These are phyloP conservation scores for Hirundo rustica DNA, from an alignment of 2,797 vertebrate genomes.

Conservation along the genomic window DNA sequence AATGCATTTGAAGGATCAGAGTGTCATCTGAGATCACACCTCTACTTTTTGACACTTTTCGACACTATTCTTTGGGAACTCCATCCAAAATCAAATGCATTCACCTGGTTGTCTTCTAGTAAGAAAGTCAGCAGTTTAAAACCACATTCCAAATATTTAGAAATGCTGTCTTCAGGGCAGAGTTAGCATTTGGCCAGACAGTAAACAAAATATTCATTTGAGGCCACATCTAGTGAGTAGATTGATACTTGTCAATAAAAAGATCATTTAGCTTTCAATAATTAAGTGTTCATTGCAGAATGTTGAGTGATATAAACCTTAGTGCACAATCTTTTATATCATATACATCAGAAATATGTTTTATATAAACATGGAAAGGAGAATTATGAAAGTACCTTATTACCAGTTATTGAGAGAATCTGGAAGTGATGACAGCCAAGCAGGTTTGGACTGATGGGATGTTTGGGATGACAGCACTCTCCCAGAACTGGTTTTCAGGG, in stretches of 20 bases:
- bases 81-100: not conserved
- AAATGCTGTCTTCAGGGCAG: not conserved
- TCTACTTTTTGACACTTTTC: not conserved
- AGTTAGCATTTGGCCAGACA: not conserved
- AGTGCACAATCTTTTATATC: not conserved
- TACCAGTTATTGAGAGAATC: conserved; percentile 38
- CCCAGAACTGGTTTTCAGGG: not conserved
- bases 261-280: not conserved
- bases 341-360: not conserved
- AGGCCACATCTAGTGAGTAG: not conserved
- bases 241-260: not conserved
- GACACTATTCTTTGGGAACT: not conserved
- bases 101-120: not conserved
- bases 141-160: not conserved
- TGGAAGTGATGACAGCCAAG: conserved; percentile 11
- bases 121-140: not conserved
- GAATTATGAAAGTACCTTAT: conserved; percentile 11
- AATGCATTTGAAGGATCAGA: not conserved
- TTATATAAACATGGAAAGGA: not conserved
- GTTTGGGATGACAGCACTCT: not conserved
- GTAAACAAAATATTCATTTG: not conserved
- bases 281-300: not conserved
- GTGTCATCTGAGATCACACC: not conserved
- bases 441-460: not conserved
- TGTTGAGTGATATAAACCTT: not conserved